Evolutionary conservation across 2,888 invertebrate genomes (phyloP), one percentile per base, ranked within the genome.

Genomic region (Sphaerophoria taeniata): DNA sequence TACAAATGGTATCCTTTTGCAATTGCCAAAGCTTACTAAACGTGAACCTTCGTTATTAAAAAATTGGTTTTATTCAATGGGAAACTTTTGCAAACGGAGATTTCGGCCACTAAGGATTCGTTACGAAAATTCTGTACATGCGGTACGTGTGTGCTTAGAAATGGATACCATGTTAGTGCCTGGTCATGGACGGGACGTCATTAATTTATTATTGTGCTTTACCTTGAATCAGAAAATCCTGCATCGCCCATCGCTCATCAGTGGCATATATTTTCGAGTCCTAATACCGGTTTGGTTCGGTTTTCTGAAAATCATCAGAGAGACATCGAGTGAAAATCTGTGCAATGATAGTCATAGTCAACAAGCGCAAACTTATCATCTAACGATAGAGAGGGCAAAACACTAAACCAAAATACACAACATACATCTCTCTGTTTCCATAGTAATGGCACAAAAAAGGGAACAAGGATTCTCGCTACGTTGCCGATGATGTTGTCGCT

Each of bases 171-270:
- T 43, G 47, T 45, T 55, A 34, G 47, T 63, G 34, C 49, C 71
- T 67, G 43, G 58, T 53, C 33, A 74, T 65, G 63, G 79, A 39
- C 45, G 67, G n/a, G n/a, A n/a, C n/a, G n/a, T 58, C 80, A 80
- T 84, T 83, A 84, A 84, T 84, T 84, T 67, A 67, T 53, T 53
- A 67, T 74, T 80, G 75, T 79, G 43, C 74, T 43, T 67, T 67
- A 79, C 79, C 84, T 84, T 84, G 80, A 84, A 75, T 74, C 72
- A 61, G 60, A 84, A 72, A 49, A 75, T 55, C 75, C 70, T 6
- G 5, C 36, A 43, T 11, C 11, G 39, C 39, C 67, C 84, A 84
- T 84, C 84, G 80, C 67, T 80, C 84, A 84, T 84, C 71, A 55
- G 71, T 79, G 65, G 65, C 36, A 67, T 24, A 51, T 49, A n/a